Conservation (phyloP, 2,113 vertebrate species). For the Callaeas wilsoni region DNA sequence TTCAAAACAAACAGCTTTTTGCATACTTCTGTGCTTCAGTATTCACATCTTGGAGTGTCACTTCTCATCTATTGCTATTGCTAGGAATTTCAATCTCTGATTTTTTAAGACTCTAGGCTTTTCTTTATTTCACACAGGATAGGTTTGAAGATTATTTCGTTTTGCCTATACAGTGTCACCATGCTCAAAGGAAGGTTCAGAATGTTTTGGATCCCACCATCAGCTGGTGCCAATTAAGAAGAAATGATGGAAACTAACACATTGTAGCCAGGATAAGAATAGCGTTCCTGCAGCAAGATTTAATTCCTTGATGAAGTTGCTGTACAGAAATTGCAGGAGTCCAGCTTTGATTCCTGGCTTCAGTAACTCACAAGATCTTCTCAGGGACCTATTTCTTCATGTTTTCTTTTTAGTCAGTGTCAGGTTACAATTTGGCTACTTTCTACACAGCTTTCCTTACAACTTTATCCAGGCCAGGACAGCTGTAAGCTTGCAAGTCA, state of each 20-base stretch:
- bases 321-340: not conserved
- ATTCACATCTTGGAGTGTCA: not conserved
- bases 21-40: not conserved
- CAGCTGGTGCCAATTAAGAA: not conserved
- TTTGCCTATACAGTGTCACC: not conserved
- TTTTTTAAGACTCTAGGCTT: not conserved
- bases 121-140: not conserved
- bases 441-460: not conserved
- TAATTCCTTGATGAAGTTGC: not conserved
- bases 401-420: not conserved
- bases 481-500: conserved; percentile 15
- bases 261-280: not conserved
- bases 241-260: not conserved
- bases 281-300: not conserved
- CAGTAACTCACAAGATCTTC: not conserved
- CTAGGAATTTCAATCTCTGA: not conserved
- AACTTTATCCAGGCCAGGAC: not conserved
- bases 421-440: not conserved
- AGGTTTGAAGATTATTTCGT: not conserved
- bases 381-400: not conserved
- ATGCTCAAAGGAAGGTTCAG: not conserved
- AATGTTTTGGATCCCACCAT: not conserved
- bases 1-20: not conserved
- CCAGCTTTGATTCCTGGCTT: not conserved
- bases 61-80: not conserved